Conservation (phyloP, 2,113 vertebrate genomes). For the Prunella himalayana region DNA sequence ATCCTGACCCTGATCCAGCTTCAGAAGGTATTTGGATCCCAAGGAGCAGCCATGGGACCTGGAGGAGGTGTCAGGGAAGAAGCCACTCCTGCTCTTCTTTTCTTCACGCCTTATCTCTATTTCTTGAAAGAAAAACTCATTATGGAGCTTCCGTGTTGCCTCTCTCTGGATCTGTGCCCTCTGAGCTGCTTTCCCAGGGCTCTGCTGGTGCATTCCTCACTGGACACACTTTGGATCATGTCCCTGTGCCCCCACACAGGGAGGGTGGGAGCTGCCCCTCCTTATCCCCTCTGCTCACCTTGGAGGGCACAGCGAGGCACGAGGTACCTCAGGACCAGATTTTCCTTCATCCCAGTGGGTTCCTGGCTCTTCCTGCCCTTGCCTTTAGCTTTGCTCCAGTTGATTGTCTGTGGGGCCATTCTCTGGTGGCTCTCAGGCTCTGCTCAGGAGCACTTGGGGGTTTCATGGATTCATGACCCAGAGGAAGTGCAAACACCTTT, state of each 20-base stretch:
- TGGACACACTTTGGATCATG: background rate
- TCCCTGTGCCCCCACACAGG: background rate
- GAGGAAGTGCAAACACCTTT: background rate
- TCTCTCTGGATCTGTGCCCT: background rate
- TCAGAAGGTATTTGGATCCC: background rate
- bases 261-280: background rate
- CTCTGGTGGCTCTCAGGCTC: background rate
- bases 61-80: background rate
- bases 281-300: background rate
- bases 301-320: accelerated
- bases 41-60: background rate
- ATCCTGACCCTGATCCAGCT: background rate
- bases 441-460: background rate
- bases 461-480: background rate
- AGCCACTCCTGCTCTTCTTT: accelerated
- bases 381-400: background rate
- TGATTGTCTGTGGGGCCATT: background rate
- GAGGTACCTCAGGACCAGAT: background rate
- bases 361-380: background rate
- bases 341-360: accelerated
- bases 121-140: accelerated
- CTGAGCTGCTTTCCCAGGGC: background rate
- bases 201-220: background rate
- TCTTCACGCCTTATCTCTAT: background rate
- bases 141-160: accelerated